Conservation (phyloP, 2,113 vertebrate species). For the Percopsis transmontana region DNA sequence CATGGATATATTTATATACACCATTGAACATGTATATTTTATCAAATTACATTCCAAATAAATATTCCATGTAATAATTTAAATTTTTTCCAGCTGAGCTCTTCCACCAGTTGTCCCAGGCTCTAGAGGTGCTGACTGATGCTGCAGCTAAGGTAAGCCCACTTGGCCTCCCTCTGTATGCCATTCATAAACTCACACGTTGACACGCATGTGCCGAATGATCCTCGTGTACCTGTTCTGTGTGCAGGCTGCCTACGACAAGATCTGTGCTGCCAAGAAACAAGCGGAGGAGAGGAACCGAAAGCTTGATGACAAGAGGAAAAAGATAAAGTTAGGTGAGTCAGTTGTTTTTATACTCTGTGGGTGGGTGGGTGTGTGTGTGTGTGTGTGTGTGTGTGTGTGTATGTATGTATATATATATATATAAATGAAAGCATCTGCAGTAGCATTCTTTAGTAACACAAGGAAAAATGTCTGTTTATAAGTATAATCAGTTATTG, state of each 20-base stretch:
- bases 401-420: too few relatives aligned
- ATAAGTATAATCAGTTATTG: too few relatives aligned
- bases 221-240: constrained; percentile 9
- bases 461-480: too few relatives aligned
- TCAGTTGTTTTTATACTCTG: too few relatives aligned
- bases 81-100: constrained; percentile 79
- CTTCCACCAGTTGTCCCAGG: constrained; percentile 96
- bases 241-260: constrained; percentile 91
- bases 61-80: not conserved
- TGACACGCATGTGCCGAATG: constrained; percentile 1
- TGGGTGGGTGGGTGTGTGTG: too few relatives aligned
- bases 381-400: too few relatives aligned
- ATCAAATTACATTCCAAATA: not conserved
- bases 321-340: constrained; percentile 97
- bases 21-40: too few relatives aligned
- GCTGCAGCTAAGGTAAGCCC: constrained; percentile 89
- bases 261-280: constrained; percentile 87
- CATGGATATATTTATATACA: too few relatives aligned
- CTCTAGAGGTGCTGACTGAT: constrained; percentile 91
- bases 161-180: not conserved
- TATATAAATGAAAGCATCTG: not conserved
- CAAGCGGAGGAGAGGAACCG: constrained; percentile 89
- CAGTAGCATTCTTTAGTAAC: not conserved
- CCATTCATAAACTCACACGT: not conserved
- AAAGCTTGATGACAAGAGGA: constrained; percentile 90